These are phyloP conservation scores for Neogobius melanostomus DNA, from an alignment of 2,113 vertebrate genomes.

Conservation along the genomic window DNA sequence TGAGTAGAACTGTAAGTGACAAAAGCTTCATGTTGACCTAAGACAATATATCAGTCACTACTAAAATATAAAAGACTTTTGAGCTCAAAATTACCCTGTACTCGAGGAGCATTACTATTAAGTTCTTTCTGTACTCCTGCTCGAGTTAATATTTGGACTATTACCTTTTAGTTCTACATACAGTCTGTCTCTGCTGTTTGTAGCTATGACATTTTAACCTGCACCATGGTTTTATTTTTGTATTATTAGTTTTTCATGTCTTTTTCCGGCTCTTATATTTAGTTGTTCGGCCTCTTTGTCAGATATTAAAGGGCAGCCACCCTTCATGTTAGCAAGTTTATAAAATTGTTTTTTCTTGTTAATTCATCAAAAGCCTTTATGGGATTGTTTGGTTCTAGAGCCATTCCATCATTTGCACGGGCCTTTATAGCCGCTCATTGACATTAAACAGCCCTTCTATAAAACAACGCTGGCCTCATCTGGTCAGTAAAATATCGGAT, in stretches of 20 bases:
- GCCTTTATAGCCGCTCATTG: conserved; percentile 52
- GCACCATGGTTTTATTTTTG: background rate
- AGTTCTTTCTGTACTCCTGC: no score
- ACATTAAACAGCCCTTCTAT: conserved; percentile 69
- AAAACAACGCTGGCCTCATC: conserved; percentile 74
- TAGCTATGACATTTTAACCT: no score
- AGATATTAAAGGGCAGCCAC: conserved; percentile 44
- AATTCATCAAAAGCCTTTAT: conserved; percentile 64
- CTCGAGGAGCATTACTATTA: no score
- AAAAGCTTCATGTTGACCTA: no score
- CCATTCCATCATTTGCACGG: conserved; percentile 50
- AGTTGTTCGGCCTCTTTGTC: conserved; percentile 22
- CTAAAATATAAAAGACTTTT: no score
- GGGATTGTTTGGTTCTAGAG: conserved; percentile 55
- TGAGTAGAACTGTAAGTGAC: no score
- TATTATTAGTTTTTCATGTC: background rate
- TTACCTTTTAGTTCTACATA: no score
- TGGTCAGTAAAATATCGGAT: conserved; percentile 69
- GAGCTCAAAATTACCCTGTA: no score
- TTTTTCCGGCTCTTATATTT: background rate
- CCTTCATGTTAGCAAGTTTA: conserved; percentile 60
- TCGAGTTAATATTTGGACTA: no score
- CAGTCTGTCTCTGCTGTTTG: no score
- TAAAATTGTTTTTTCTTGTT: conserved; percentile 67
- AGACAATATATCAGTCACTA: no score